Evolutionary conservation across 1,140 invertebrate genomes (phyloP).

Genomic region (Phenacoccus solenopsis): DNA sequence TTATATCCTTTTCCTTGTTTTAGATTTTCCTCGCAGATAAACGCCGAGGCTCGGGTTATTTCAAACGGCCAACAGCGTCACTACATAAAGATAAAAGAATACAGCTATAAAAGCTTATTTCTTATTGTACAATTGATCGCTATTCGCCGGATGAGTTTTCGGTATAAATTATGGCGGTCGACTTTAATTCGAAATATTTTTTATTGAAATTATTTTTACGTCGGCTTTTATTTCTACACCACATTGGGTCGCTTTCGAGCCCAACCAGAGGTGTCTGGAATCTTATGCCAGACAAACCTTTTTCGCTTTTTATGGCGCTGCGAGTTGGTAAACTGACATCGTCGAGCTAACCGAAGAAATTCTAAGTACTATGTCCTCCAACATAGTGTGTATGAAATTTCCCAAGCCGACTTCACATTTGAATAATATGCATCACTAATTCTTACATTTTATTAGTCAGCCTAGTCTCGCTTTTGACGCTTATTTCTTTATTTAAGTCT

Average conservation of each 20-base stretch:
- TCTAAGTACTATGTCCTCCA: no score
- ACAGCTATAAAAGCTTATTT: background rate
- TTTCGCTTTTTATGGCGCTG: background rate
- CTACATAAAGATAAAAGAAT: background rate
- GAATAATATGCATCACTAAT: no score
- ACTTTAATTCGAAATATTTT: background rate
- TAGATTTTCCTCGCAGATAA: background rate
- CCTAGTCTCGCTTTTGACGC: no score
- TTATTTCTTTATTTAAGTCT: no score
- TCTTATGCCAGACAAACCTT: background rate
- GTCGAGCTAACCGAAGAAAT: no score
- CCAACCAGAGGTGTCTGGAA: background rate
- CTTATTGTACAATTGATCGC: background rate
- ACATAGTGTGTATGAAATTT: no score
- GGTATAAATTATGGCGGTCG: background rate
- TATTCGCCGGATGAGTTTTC: background rate
- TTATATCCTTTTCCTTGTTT: conserved; percentile 3
- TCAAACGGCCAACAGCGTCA: background rate
- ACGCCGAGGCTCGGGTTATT: background rate
- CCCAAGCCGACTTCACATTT: no score
- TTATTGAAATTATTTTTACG: background rate
- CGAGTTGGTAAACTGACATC: no score
- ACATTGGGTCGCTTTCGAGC: background rate
- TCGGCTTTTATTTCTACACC: background rate
- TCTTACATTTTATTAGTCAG: no score